A percentile compares a stretch with the other conserved stretches of the same genome.
These are phyloP conservation scores for Bathynomus jamesi DNA, from an alignment of 1,140 invertebrate genomes.

Conservation along the genomic window DNA sequence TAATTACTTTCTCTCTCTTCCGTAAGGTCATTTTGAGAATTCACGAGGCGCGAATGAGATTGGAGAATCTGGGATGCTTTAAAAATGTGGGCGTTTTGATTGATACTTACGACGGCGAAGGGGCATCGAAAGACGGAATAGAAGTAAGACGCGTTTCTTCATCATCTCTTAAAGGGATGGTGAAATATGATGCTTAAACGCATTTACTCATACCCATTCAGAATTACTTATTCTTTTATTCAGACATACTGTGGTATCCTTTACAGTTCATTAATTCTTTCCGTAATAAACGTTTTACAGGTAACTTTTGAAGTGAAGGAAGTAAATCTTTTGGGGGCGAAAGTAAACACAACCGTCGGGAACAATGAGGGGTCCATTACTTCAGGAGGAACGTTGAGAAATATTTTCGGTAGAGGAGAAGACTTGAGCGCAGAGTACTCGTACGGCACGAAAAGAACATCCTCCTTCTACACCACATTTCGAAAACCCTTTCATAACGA, in stretches of 20 bases:
- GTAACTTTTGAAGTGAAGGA: constrained; percentile 75
- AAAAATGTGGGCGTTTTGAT: constrained; percentile 68
- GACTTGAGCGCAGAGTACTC: constrained; percentile 64
- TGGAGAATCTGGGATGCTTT: constrained; percentile 74
- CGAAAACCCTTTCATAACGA: constrained; percentile 62
- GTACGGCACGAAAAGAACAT: constrained; percentile 60
- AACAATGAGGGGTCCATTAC: constrained; percentile 76
- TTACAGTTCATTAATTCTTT: not conserved
- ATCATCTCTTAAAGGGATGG: not conserved
- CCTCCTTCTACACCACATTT: constrained; percentile 61
- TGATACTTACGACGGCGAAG: constrained; percentile 66
- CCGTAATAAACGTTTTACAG: no score
- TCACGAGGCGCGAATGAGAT: constrained; percentile 53
- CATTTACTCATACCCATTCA: not conserved
- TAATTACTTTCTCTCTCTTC: not conserved
- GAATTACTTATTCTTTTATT: not conserved
- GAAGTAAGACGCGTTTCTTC: no score
- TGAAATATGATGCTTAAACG: not conserved
- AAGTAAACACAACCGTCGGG: constrained; percentile 70
- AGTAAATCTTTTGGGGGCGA: constrained; percentile 61
- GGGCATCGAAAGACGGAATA: constrained; percentile 62
- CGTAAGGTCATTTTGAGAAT: constrained; percentile 46
- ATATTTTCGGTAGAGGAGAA: constrained; percentile 74
- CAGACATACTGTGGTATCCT: not conserved
- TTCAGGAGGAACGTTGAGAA: constrained; percentile 62